Percentiles rank a stretch among this genome's conserved stretches.
These are phyloP conservation scores for Gallinago solitaria DNA, from an alignment of 2,797 vertebrate species.

Conservation along the genomic window DNA sequence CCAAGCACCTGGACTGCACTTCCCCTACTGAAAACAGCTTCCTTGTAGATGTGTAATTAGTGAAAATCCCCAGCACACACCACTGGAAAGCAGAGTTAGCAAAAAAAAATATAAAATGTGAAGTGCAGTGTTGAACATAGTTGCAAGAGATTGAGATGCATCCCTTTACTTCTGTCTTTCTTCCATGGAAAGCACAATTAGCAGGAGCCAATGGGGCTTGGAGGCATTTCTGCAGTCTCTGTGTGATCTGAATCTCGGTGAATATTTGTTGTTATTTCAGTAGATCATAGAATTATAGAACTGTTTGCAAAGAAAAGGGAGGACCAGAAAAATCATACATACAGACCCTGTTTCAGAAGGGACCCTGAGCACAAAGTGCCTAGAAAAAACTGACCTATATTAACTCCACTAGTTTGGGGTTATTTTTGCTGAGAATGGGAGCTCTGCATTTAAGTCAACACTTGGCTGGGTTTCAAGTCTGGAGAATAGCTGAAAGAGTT, in stretches of 20 bases:
- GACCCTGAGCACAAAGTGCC: too few relatives aligned
- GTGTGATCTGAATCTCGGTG: background rate
- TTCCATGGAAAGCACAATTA: background rate
- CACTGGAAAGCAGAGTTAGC: background rate
- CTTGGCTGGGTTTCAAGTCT: background rate
- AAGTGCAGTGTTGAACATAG: background rate
- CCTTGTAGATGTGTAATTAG: background rate
- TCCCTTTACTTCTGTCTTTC: background rate
- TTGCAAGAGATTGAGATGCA: background rate
- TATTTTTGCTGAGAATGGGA: background rate
- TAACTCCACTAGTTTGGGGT: background rate
- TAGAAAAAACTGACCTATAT: background rate
- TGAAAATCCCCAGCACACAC: background rate
- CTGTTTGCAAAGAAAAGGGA: background rate
- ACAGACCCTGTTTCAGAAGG: background rate
- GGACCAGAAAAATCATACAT: background rate
- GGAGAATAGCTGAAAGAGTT: background rate
- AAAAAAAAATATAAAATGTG: background rate
- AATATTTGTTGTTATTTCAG: background rate
- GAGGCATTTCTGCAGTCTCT: background rate
- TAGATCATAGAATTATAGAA: too few relatives aligned
- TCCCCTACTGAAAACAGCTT: background rate
- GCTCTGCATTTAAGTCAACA: background rate
- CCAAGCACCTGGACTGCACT: accelerated
- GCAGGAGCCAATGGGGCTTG: background rate